Evolutionary conservation across 2,888 invertebrate species (phyloP).

Genomic region (Herminia tarsipennalis): DNA sequence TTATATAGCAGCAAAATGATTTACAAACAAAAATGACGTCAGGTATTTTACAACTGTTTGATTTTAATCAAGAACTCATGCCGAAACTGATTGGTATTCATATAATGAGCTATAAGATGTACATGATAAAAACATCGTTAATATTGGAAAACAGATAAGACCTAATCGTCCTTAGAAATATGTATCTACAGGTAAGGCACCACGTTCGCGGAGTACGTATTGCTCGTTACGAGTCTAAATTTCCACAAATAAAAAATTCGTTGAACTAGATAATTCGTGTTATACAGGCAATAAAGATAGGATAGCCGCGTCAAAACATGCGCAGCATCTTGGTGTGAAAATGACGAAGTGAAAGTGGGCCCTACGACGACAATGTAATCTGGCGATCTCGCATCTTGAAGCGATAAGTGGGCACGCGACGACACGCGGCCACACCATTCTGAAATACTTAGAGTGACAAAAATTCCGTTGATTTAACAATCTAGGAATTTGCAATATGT

Average conservation of each 20-base stretch:
- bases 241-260: slow-evolving; percentile 18
- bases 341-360: slow-evolving; percentile 56
- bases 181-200: too few species aligned
- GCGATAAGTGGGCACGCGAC: slow-evolving; percentile 42
- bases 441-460: slow-evolving; percentile 36
- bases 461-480: slow-evolving; percentile 28
- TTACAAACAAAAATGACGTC: too few species aligned
- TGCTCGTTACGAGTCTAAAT: too few species aligned
- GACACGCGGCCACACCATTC: slow-evolving; percentile 45
- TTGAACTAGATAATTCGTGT: slow-evolving; percentile 29
- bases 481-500: slow-evolving; percentile 12
- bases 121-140: too few species aligned
- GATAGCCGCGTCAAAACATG: slow-evolving; percentile 28
- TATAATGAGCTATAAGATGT: too few species aligned
- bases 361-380: slow-evolving; percentile 64
- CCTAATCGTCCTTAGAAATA: too few species aligned
- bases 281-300: slow-evolving; percentile 37
- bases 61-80: too few species aligned
- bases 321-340: slow-evolving; percentile 42
- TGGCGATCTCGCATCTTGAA: slow-evolving; percentile 48
- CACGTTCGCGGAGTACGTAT: too few species aligned
- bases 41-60: slow-evolving; percentile 7
- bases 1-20: too few species aligned
- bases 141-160: too few species aligned
- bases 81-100: too few species aligned